Base-by-base conservation (phyloP, 2,797 vertebrate species). In the Cercopithecus hamlyni region DNA sequence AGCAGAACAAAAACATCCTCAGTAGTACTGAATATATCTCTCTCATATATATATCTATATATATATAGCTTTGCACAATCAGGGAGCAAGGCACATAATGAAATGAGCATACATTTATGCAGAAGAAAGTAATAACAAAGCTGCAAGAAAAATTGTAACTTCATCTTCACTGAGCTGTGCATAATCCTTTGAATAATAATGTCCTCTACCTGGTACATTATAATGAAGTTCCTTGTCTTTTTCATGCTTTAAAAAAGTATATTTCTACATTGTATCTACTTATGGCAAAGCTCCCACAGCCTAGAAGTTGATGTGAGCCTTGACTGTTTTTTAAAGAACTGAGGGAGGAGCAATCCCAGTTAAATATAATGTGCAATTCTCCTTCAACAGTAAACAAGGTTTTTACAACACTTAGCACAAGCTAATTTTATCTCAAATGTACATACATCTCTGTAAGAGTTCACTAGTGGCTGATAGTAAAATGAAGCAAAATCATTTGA, bases 211-310 rank as follows among this genome's bases (percentile, higher is more conserved):
- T 72, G 92, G 96, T 98, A 98, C 88, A 98, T 98, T 98, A 93
- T 98, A 98, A 98, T 75, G 98, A 96, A 98, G 93, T 98, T 98
- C 97, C 77, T 97, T 98, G 93, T 97, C 96, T 98, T 97, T 98
- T 96, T 97, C 99, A 99, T 99, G 99, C 99, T 99, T 97, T 99
- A 98, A 97, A 99, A 99, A 99, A 98, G 98, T 99, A 98, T 98
- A 98, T 98, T 99, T 98, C 98, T 99, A 99, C 98, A 98, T 97
- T 94, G 41, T 91, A 89, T 95, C 67, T 98, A 98, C 98, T 98
- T 97, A 98, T 97, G 98, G 97, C 98, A 99, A 98, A 98, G 98
- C 97, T 98, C 98, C 98, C 98, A 98, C 96, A 96, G 96, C 95
- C 96, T 97, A 97, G 96, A 93, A 97, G 96, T 98, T 94, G 96